These are phyloP conservation scores for Circaetus gallicus DNA, from an alignment of 2,113 vertebrate species.

Conservation along the genomic window DNA sequence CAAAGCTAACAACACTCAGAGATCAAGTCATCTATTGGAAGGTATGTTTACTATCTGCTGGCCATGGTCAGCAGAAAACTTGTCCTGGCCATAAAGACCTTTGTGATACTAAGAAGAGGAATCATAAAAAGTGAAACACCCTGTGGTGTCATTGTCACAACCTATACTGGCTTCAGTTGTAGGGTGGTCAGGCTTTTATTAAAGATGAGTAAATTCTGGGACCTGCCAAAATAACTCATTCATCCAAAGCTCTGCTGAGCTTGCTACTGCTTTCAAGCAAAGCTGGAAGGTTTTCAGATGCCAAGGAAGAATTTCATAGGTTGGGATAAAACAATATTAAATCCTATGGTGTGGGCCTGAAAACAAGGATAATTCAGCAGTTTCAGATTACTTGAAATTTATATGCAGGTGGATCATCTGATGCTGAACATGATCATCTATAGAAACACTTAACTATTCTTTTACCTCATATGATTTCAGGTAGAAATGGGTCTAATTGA, in stretches of 20 bases:
- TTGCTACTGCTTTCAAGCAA: not conserved
- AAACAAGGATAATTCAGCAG: not conserved
- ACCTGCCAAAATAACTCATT: not conserved
- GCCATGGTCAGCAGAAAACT: not conserved
- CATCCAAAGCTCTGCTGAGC: not conserved
- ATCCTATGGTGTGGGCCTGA: not conserved
- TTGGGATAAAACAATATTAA: not conserved
- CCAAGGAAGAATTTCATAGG: not conserved
- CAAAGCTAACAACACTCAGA: not conserved
- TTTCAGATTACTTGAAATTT: not conserved
- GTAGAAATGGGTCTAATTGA: not conserved
- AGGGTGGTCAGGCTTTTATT: not conserved
- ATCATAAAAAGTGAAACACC: not conserved
- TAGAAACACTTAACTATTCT: not conserved
- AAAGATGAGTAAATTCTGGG: not conserved
- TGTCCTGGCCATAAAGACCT: not conserved
- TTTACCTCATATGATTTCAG: not conserved
- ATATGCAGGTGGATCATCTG: rapidly evolving
- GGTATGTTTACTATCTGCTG: not conserved
- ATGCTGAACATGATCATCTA: not conserved
- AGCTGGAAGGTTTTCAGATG: not conserved
- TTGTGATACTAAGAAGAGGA: not conserved
- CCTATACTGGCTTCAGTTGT: not conserved
- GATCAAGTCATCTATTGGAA: not conserved
- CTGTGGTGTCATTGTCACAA: not conserved